Conservation (phyloP, 2,113 vertebrate species). For the Siniperca knerii region DNA sequence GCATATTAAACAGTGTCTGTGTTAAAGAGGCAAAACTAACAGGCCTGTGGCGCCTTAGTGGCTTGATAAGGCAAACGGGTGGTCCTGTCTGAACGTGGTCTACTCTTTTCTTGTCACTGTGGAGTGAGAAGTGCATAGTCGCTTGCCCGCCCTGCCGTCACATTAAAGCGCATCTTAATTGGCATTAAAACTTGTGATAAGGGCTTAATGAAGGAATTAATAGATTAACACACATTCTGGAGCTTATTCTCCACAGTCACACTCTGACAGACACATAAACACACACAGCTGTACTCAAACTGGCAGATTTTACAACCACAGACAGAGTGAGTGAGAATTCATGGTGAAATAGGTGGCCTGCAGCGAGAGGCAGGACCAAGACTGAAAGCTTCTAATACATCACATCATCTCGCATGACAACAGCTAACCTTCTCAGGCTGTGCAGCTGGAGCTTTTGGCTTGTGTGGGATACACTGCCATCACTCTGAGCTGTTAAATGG, state of each 20-base stretch:
- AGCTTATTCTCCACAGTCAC: constrained; percentile 73
- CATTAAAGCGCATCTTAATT: constrained; percentile 85
- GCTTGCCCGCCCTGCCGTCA: constrained; percentile 73
- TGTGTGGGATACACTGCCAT: constrained; percentile 11
- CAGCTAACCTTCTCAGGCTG: constrained; percentile 32
- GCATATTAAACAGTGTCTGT: constrained; percentile 49
- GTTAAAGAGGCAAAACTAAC: constrained; percentile 65
- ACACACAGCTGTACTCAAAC: constrained; percentile 61
- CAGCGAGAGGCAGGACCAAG: constrained; percentile 48
- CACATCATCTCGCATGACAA: constrained; percentile 54
- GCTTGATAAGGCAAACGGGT: constrained; percentile 68
- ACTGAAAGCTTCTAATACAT: constrained; percentile 51
- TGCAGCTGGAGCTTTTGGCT: constrained; percentile 21
- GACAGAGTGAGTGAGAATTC: constrained; percentile 44
- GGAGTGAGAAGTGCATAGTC: constrained; percentile 71
- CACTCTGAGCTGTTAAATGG: constrained; percentile 17
- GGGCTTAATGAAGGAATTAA: constrained; percentile 85
- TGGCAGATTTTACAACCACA: constrained; percentile 55
- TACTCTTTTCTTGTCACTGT: constrained; percentile 58
- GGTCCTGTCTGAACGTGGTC: constrained; percentile 66
- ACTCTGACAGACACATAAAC: constrained; percentile 69
- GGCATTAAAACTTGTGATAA: constrained; percentile 86
- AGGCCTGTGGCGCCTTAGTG: constrained; percentile 59
- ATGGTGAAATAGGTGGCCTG: constrained; percentile 46
- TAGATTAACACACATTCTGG: constrained; percentile 80